Evolutionary conservation across 1,140 invertebrate species (phyloP).

Genomic region (Formica selysi): DNA sequence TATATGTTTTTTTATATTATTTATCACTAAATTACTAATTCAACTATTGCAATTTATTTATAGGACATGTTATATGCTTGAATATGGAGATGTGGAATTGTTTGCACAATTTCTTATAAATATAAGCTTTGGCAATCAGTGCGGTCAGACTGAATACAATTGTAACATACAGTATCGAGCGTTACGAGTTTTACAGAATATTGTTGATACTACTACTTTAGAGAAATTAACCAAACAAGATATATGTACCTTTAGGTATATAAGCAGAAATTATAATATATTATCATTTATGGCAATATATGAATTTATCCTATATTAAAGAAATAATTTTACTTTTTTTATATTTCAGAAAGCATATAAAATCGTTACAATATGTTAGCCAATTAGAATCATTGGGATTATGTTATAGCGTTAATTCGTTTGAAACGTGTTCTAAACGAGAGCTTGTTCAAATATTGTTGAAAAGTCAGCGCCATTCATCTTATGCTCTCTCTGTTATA

Average conservation of each 20-base stretch:
- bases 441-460: conserved; percentile 80
- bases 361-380: conserved; percentile 81
- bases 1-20: background rate
- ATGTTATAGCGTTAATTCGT: conserved; percentile 79
- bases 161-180: conserved; percentile 80
- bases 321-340: conserved; percentile 5
- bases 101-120: conserved; percentile 78
- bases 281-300: background rate
- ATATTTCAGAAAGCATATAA: conserved; percentile 80
- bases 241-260: conserved; percentile 72
- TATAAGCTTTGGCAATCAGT: conserved; percentile 77
- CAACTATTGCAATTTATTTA: conserved; percentile 55
- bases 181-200: conserved; percentile 79
- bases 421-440: conserved; percentile 79
- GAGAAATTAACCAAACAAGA: conserved; percentile 80
- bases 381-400: conserved; percentile 84
- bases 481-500: conserved; percentile 75
- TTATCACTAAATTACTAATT: background rate
- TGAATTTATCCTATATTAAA: background rate
- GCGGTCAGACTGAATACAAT: conserved; percentile 72
- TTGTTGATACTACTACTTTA: conserved; percentile 76
- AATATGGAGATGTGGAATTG: conserved; percentile 69
- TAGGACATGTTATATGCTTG: conserved; percentile 84
- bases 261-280: background rate
- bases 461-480: conserved; percentile 69